Evolutionary conservation across 2,888 invertebrate genomes (phyloP), one percentile per base, ranked within the genome.

Genomic region (Lepas anatifera): DNA sequence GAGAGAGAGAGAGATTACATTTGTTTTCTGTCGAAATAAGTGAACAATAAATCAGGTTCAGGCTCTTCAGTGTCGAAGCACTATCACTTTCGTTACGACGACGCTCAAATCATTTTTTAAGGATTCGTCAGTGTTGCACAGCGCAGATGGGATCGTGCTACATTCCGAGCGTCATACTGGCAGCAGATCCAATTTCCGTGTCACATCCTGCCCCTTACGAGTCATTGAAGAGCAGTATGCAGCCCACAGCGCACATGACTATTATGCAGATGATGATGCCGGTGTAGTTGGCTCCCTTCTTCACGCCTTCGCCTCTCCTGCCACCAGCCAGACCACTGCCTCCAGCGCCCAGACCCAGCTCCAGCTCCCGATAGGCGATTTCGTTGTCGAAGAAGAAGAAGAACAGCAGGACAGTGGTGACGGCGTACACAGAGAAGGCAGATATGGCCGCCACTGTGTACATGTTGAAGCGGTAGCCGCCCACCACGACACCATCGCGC

Each of bases 231-330:
- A 64, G 64, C 64, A 64, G 39, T 37, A 64, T 64, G 39, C 39
- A 39, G 39, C 37, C 64, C 25, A 64, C 64, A 39, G 35, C 35
- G 39, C 63, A 69, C 69, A 64, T 64, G 39, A 39, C 50, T 81
- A 80, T 80, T 78, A 39, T 79, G 81, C 73, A 80, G 81, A 74
- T 79, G 79, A 74, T 78, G 78, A 70, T 76, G 76, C 68, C 72
- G 74, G 18, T 63, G 73, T 68, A 83, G 83, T 76, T 83, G 81
- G 35, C 81, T 81, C 29, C 81, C 82, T 4, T 77, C 79, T 70
- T 4, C 25, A 25, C n/a, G 3, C 22, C 39, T 4, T 3, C 3
- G n/a, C 25, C 39, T 25, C n/a, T n/a, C 8, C 58, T 32, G 18
- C 58, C 32, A 32, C 41, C 41, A n/a, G n/a, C n/a, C n/a, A n/a